Conservation (phyloP, 2,113 vertebrate genomes). For the Spea bombifrons region DNA sequence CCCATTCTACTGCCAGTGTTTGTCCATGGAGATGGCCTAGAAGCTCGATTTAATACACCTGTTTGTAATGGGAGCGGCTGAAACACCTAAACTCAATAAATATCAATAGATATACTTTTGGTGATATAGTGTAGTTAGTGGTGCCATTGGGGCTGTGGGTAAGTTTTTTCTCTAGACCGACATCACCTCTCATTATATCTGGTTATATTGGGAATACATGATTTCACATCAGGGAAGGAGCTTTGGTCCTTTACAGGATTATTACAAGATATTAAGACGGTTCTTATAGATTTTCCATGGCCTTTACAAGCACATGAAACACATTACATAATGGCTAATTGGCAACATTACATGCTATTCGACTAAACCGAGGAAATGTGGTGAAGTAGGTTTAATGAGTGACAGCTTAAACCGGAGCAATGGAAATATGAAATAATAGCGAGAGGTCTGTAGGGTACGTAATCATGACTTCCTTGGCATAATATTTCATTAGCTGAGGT, state of each 20-base stretch:
- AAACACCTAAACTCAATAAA: too few relatives aligned
- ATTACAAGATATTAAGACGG: conserved; percentile 16
- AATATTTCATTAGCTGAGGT: background rate
- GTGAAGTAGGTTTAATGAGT: background rate
- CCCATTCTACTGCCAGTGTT: too few relatives aligned
- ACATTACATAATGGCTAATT: conserved; percentile 14
- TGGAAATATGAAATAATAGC: conserved; percentile 11
- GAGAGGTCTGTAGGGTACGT: background rate
- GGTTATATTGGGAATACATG: background rate
- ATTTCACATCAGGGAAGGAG: background rate
- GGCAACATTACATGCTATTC: background rate
- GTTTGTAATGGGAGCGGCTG: too few relatives aligned
- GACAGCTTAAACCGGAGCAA: background rate
- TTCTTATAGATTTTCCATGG: conserved; percentile 14
- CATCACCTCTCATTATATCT: too few relatives aligned
- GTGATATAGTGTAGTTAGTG: too few relatives aligned
- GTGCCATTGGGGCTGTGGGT: too few relatives aligned
- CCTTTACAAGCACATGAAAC: conserved; percentile 26
- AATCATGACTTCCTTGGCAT: conserved; percentile 4
- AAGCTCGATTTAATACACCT: too few relatives aligned
- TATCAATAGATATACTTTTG: too few relatives aligned
- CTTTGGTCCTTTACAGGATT: background rate
- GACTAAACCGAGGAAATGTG: background rate
- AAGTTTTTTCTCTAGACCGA: too few relatives aligned
- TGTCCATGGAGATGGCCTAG: too few relatives aligned